Conservation (phyloP, 2,888 invertebrate genomes). For the Auanema freiburgensis region DNA sequence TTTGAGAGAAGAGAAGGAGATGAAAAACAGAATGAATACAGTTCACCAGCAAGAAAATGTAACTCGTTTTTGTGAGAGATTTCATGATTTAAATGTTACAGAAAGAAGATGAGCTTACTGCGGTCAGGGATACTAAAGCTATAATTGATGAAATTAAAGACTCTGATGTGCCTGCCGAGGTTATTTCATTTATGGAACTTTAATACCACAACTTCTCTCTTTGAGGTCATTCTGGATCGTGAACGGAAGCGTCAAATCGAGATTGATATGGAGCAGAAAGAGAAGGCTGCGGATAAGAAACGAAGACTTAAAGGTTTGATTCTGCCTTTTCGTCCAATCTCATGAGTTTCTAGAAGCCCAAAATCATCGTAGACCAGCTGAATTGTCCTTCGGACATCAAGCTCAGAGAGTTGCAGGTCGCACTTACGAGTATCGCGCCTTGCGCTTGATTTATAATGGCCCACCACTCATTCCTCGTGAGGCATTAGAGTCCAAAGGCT, state of each 20-base stretch:
- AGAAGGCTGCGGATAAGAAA: slow-evolving; percentile 68
- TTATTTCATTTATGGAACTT: slow-evolving; percentile 69
- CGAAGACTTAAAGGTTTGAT: slow-evolving; percentile 71
- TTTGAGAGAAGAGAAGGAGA: slow-evolving; percentile 65
- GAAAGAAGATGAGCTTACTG: slow-evolving; percentile 32
- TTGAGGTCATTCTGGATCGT: slow-evolving; percentile 65
- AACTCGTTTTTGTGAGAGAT: neutral
- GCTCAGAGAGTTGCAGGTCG: slow-evolving; percentile 33
- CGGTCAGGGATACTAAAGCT: slow-evolving; percentile 70
- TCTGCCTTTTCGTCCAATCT: neutral
- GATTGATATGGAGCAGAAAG: slow-evolving; percentile 66
- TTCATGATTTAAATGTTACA: slow-evolving; percentile 14
- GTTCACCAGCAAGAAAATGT: slow-evolving; percentile 30
- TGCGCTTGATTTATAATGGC: slow-evolving; percentile 39
- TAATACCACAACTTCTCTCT: slow-evolving; percentile 7
- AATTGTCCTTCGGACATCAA: slow-evolving; percentile 37
- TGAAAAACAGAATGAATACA: slow-evolving; percentile 37
- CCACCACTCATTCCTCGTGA: slow-evolving; percentile 30
- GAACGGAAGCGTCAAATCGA: slow-evolving; percentile 73
- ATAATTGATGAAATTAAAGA: slow-evolving; percentile 93
- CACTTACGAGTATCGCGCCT: slow-evolving; percentile 31
- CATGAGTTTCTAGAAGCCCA: slow-evolving; percentile 26
- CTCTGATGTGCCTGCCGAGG: slow-evolving; percentile 84
- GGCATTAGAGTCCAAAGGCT: slow-evolving; percentile 33
- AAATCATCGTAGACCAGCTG: slow-evolving; percentile 37